Percentiles rank a stretch among this genome's conserved stretches.
These are phyloP conservation scores for Parapristionchus giblindavisi DNA, from an alignment of 2,888 invertebrate genomes.

Conservation along the genomic window DNA sequence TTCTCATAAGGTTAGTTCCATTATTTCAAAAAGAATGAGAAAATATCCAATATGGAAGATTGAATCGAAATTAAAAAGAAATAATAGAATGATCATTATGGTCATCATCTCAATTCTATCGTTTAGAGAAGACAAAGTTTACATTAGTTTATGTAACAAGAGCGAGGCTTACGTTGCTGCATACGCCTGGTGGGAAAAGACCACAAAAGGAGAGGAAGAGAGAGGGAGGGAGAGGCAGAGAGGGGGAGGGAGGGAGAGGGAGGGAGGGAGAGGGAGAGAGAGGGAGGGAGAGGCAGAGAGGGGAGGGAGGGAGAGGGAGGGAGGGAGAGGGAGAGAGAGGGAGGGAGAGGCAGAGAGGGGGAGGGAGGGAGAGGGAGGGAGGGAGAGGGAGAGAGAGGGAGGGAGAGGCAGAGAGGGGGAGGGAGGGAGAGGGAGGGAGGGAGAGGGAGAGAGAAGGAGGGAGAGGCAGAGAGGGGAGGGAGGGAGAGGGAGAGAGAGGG, in stretches of 20 bases:
- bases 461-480: background rate
- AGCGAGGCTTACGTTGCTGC: background rate
- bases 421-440: too few species aligned
- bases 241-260: background rate
- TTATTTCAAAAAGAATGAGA: too few species aligned
- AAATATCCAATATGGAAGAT: too few species aligned
- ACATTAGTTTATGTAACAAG: too few species aligned
- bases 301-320: background rate
- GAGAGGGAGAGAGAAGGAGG: background rate
- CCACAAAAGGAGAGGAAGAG: background rate
- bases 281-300: background rate
- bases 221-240: background rate
- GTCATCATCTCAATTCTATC: too few species aligned
- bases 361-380: background rate
- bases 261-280: background rate
- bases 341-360: background rate
- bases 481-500: background rate
- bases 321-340: background rate
- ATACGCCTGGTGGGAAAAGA: background rate
- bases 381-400: background rate
- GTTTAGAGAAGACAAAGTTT: constrained; percentile 1
- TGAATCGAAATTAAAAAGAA: too few species aligned
- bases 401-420: background rate
- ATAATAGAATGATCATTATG: too few species aligned
- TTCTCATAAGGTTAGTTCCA: too few species aligned